Evolutionary conservation across 2,797 vertebrate genomes (phyloP), one percentile per base, ranked within the genome.

Genomic region (Bovichtus diacanthus): DNA sequence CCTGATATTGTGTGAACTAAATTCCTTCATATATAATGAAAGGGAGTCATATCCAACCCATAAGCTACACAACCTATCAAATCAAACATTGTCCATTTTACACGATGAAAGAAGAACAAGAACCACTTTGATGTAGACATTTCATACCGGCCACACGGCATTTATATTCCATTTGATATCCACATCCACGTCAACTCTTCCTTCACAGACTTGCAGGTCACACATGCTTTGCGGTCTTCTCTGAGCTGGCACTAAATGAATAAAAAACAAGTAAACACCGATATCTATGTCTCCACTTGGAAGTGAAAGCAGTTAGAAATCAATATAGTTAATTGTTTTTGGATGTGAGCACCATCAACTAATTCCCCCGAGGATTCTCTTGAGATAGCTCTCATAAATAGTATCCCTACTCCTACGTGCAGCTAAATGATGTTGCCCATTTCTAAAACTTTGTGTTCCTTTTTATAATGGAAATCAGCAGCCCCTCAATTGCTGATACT

Each of bases 401-500:
- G 12, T 15, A 18, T 43, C 44, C 23, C 4, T 43, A 1, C 44
- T 61, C 38, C 19, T 25, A 49, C 31, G 5, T 54, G 9, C 47
- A 31, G 27, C 21, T 53, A 63, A 74, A 56, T 61, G 59, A 62
- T 43, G 12, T 16, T 53, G 18, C 44, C 55, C 13, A 74, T 77
- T 74, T 69, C 12, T 12, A 29, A 64, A 78, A 79, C 67, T 27
- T 71, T 47, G 29, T 54, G 43, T 51, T 31, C 41, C 19, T 27
- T 74, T 27, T 74, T 60, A 29, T 18, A 53, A 53, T 55, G 15
- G 34, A 70, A 63, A 43, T 66, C 21, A 55, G 55, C 38, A 18
- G 46, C 39, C 16, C 23, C 46, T 34, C 59, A 72, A 72, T 31
- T 8, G 18, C 50, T 82, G 71, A 87, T 81, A 29, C 54, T 67